A percentile compares a stretch with the other conserved stretches of the same genome.
Evolutionary conservation across 2,113 vertebrate species (phyloP).

Genomic region (Ctenomys sociabilis): DNA sequence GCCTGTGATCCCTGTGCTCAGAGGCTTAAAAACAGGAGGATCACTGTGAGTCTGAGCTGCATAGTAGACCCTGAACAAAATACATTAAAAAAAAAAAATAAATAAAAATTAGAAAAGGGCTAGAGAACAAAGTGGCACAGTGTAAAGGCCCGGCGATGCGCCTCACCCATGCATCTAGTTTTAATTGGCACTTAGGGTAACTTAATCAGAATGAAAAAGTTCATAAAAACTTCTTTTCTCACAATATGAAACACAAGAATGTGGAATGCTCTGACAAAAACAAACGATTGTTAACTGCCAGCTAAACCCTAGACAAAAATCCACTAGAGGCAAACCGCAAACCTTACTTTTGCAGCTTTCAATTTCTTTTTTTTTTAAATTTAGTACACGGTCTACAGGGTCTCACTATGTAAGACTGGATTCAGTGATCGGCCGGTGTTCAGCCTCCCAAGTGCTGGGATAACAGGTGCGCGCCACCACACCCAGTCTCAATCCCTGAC

Average conservation of each 20-base stretch:
- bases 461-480: too few relatives aligned
- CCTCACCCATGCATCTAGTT: background rate
- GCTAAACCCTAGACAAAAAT: background rate
- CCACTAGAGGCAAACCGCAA: background rate
- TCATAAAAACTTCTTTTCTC: background rate
- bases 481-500: too few relatives aligned
- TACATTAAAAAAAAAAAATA: too few relatives aligned
- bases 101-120: background rate
- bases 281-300: background rate
- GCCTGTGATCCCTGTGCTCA: too few relatives aligned
- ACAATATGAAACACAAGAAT: background rate
- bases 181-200: background rate
- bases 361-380: background rate
- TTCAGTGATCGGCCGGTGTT: too few relatives aligned
- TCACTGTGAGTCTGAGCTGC: too few relatives aligned
- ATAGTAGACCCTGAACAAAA: too few relatives aligned
- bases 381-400: too few relatives aligned
- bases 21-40: too few relatives aligned
- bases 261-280: constrained; percentile 15
- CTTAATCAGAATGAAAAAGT: background rate
- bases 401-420: too few relatives aligned
- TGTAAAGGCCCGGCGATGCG: background rate
- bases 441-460: too few relatives aligned
- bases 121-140: background rate
- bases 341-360: background rate